Conservation (phyloP, 2,888 invertebrate genomes). For the Agrotis ipsilon region DNA sequence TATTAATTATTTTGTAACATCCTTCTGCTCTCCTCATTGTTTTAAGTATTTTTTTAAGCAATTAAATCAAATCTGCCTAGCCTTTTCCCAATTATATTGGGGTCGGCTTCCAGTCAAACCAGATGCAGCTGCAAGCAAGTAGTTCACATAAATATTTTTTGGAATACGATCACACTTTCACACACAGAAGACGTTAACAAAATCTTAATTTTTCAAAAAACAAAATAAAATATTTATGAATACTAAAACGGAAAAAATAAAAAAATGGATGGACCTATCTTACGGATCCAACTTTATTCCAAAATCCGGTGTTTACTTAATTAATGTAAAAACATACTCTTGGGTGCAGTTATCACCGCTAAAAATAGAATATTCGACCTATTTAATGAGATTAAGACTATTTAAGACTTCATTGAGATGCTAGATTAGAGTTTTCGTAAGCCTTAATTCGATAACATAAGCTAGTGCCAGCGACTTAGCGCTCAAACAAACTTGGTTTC, state of each 20-base stretch:
- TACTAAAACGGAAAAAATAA: too few species aligned
- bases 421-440: conserved; percentile 34
- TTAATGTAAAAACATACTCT: conserved; percentile 6
- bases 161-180: too few species aligned
- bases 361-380: conserved; percentile 39
- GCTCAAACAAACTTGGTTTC: conserved; percentile 23
- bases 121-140: too few species aligned
- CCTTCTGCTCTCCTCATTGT: too few species aligned
- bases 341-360: conserved; percentile 26
- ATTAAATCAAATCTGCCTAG: too few species aligned
- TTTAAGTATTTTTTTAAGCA: too few species aligned
- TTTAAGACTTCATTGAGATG: conserved; percentile 42
- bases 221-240: too few species aligned
- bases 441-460: conserved; percentile 56
- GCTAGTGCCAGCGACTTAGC: conserved; percentile 23
- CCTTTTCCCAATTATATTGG: too few species aligned
- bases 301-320: not conserved
- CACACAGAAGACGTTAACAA: not conserved
- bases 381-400: conserved; percentile 49
- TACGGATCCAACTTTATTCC: not conserved
- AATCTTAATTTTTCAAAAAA: not conserved
- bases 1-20: too few species aligned
- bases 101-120: too few species aligned
- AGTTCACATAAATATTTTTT: too few species aligned
- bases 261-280: too few species aligned